phyloP scores from a whole-genome alignment of 1,140 invertebrate species.

The Fopius arisanus region DNA sequence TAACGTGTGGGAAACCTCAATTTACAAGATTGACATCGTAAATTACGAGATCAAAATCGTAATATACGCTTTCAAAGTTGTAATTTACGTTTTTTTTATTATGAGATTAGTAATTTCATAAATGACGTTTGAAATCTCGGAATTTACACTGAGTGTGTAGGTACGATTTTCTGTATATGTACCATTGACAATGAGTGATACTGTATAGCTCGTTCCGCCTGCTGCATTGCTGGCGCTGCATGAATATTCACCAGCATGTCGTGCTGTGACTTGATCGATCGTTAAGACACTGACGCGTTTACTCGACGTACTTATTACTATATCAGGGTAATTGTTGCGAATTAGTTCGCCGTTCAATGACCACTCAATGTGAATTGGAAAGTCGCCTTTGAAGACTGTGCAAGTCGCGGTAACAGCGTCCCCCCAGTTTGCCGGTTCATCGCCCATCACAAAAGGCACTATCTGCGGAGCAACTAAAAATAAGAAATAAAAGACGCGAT shows the following conservation, averaged over 20 bases:
- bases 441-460: slow-evolving; percentile 74
- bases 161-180: too few species aligned
- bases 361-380: slow-evolving; percentile 71
- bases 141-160: too few species aligned
- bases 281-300: slow-evolving; percentile 64
- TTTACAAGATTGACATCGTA: too few species aligned
- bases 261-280: slow-evolving; percentile 73
- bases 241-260: slow-evolving; percentile 76
- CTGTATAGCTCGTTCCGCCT: slow-evolving; percentile 71
- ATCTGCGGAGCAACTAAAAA: slow-evolving; percentile 73
- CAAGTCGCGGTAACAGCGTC: slow-evolving; percentile 75
- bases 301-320: slow-evolving; percentile 60
- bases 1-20: too few species aligned
- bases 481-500: neutral
- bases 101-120: too few species aligned
- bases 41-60: too few species aligned
- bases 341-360: slow-evolving; percentile 57
- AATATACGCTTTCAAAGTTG: too few species aligned
- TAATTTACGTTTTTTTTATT: too few species aligned
- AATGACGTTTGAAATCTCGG: too few species aligned
- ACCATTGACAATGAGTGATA: slow-evolving; percentile 76
- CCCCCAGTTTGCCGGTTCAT: slow-evolving; percentile 75
- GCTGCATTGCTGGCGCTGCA: slow-evolving; percentile 76
- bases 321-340: slow-evolving; percentile 30
- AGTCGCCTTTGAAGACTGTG: slow-evolving; percentile 75